Percentiles rank a stretch among this genome's conserved stretches.
Evolutionary conservation across 2,888 invertebrate species (phyloP).

Genomic region (Nesidiocoris tenuis): DNA sequence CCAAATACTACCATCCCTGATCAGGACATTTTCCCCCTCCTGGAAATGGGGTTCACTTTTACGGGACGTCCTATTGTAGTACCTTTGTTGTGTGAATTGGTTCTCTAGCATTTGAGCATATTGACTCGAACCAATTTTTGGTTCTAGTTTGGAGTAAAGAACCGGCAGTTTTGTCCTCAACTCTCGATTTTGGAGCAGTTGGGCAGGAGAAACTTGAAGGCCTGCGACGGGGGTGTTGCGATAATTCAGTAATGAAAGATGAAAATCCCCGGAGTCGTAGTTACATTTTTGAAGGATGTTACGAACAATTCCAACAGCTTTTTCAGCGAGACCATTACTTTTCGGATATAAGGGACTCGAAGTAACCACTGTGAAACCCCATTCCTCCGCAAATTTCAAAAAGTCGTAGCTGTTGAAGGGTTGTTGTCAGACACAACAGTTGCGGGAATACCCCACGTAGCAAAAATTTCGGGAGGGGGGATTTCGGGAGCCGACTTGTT

Average conservation of each 20-base stretch:
- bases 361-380: neutral
- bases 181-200: neutral
- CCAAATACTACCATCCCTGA: neutral
- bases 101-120: neutral
- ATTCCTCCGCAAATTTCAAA: neutral
- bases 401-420: neutral
- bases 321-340: constrained; percentile 15
- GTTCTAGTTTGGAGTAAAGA: neutral
- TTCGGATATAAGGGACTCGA: constrained; percentile 18
- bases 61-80: neutral
- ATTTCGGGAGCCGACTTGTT: neutral
- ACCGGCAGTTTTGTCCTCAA: neutral
- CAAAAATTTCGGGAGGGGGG: neutral
- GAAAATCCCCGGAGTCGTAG: neutral
- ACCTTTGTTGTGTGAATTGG: neutral
- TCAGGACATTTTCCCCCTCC: neutral
- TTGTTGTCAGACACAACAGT: neutral
- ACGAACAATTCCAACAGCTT: neutral
- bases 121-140: neutral
- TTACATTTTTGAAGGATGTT: neutral
- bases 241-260: constrained; percentile 2
- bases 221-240: neutral
- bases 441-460: neutral
- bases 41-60: neutral
- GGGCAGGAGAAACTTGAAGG: constrained; percentile 4